Percentiles rank a stretch among this genome's conserved stretches.
These are phyloP conservation scores for Siniperca scherzeri DNA, from an alignment of 2,797 vertebrate genomes.

Conservation along the genomic window DNA sequence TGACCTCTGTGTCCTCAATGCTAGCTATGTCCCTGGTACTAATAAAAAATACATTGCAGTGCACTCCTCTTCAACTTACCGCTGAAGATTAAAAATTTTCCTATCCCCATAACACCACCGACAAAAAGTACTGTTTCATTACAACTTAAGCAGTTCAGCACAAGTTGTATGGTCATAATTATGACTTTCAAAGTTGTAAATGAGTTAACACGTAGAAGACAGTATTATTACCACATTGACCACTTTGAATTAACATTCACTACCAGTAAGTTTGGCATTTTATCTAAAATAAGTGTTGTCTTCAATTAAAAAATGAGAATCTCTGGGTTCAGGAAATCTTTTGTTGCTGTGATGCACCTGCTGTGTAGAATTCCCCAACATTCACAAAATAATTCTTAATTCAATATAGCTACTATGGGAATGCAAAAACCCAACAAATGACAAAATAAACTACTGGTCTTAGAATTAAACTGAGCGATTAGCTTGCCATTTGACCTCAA, in stretches of 20 bases:
- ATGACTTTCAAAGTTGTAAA: neutral
- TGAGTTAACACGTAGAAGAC: neutral
- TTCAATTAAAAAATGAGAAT: neutral
- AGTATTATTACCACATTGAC: neutral
- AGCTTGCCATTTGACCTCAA: neutral
- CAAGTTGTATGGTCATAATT: neutral
- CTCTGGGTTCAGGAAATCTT: neutral
- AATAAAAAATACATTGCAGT: neutral
- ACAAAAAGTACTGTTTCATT: neutral
- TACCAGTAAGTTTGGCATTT: neutral
- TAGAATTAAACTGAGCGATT: neutral
- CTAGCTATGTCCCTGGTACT: neutral
- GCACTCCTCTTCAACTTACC: neutral
- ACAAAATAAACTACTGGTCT: conserved; percentile 11
- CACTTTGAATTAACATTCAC: too few species aligned
- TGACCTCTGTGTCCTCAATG: neutral
- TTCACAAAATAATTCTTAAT: neutral
- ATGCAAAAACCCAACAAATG: neutral
- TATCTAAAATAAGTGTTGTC: neutral
- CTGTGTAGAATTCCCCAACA: neutral
- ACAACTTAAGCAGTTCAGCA: neutral
- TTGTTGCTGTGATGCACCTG: neutral
- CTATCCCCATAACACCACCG: neutral
- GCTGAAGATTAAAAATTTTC: neutral
- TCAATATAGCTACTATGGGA: neutral